These are phyloP conservation scores for Volucella zonaria DNA, from an alignment of 2,888 invertebrate species.

Conservation along the genomic window DNA sequence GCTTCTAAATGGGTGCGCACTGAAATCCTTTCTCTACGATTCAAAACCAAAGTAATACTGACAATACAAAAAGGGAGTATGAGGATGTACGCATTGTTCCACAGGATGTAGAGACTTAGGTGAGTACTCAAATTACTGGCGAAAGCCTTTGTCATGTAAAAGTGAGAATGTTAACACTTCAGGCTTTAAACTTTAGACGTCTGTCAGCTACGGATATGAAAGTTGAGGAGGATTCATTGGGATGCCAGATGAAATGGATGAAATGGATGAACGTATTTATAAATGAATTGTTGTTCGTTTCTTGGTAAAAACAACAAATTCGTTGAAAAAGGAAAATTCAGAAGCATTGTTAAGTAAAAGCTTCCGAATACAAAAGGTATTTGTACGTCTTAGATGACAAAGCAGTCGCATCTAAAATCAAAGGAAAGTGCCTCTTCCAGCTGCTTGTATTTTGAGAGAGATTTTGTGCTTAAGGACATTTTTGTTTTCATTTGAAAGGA, in stretches of 20 bases:
- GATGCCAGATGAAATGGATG: constrained; percentile 53
- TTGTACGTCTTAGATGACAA: no score
- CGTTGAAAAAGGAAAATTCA: no score
- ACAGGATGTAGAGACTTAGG: background rate
- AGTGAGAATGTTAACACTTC: constrained; percentile 60
- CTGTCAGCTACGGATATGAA: constrained; percentile 48
- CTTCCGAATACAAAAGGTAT: no score
- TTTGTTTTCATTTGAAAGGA: no score
- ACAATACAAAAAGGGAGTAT: constrained; percentile 7
- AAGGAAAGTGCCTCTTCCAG: no score
- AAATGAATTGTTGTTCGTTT: constrained; percentile 4
- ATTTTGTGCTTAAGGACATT: no score
- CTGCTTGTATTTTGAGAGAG: no score
- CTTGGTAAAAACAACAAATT: no score
- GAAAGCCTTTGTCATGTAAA: constrained; percentile 23
- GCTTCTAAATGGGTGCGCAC: constrained; percentile 20
- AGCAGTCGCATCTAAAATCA: no score
- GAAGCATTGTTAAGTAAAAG: no score
- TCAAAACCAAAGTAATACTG: constrained; percentile 49
- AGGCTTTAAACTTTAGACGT: background rate
- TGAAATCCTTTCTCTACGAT: constrained; percentile 49
- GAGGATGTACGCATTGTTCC: constrained; percentile 25
- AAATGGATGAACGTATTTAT: constrained; percentile 4
- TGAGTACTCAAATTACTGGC: constrained; percentile 29
- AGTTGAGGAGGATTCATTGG: constrained; percentile 51